Conservation (phyloP, 2,888 invertebrate genomes). For the Caenorhabditis uteleia region DNA sequence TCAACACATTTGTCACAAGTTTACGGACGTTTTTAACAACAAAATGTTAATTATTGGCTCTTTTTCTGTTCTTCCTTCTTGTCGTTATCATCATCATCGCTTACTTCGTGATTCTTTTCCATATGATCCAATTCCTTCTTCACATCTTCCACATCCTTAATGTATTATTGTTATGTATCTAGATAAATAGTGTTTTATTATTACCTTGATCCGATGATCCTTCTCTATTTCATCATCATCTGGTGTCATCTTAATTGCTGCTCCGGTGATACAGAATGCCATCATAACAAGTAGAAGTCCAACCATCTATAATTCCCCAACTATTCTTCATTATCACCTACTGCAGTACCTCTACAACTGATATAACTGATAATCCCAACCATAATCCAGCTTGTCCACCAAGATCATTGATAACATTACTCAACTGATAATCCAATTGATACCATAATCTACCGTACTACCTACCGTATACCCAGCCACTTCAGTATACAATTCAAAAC, state of each 20-base stretch:
- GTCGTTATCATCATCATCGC: slow-evolving; percentile 17
- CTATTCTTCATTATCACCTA: not conserved
- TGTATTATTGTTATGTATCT: slow-evolving; percentile 5
- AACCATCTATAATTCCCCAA: slow-evolving; percentile 19
- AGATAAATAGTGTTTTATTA: not conserved
- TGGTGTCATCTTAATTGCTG: slow-evolving; percentile 40
- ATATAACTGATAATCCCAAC: slow-evolving; percentile 70
- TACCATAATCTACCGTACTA: not conserved
- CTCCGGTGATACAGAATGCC: slow-evolving; percentile 42
- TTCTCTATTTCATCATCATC: slow-evolving; percentile 40
- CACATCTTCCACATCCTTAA: slow-evolving; percentile 45
- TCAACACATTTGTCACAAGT: not conserved
- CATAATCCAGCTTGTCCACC: slow-evolving; percentile 71
- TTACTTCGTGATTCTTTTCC: slow-evolving; percentile 28
- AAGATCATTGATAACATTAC: slow-evolving; percentile 70
- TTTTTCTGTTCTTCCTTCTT: slow-evolving; percentile 12
- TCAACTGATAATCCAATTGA: slow-evolving; percentile 67
- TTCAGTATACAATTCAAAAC: slow-evolving; percentile 59
- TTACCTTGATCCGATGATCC: slow-evolving; percentile 44
- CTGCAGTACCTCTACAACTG: slow-evolving; percentile 67
- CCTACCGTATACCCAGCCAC: slow-evolving; percentile 45
- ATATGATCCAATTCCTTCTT: slow-evolving; percentile 43
- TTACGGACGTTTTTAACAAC: slow-evolving; percentile 16
- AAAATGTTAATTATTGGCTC: slow-evolving; percentile 19
- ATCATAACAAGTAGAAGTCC: slow-evolving; percentile 40